These are phyloP conservation scores for Conopomorpha cramerella DNA, from an alignment of 1,140 invertebrate species.

Conservation along the genomic window DNA sequence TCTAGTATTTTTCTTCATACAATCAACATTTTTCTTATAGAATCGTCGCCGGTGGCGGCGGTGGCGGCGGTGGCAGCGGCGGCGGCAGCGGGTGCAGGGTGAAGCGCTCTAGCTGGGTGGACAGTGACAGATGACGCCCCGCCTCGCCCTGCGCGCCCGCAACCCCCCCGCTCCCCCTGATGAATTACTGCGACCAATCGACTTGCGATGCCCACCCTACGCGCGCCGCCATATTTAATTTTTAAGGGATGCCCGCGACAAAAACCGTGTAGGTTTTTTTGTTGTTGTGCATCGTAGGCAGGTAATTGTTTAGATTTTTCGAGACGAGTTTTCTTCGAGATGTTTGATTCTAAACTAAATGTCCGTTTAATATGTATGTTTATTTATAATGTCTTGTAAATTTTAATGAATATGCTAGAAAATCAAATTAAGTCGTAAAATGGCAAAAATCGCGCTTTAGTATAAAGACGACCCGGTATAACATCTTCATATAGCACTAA, in stretches of 20 bases:
- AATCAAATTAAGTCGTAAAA: neutral
- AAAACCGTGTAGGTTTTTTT: no score
- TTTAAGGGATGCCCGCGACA: constrained; percentile 32
- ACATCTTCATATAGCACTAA: constrained; percentile 3
- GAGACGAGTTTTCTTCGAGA: no score
- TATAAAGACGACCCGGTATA: constrained; percentile 12
- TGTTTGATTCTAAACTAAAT: no score
- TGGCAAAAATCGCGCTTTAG: no score
- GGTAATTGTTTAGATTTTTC: no score
- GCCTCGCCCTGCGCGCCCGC: constrained; percentile 36
- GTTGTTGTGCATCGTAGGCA: no score
- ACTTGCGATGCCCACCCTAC: constrained; percentile 20
- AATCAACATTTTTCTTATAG: neutral
- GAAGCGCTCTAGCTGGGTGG: no score
- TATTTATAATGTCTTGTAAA: neutral
- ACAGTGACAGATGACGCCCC: constrained; percentile 48
- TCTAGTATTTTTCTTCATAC: constrained; percentile 27
- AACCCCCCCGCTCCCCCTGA: constrained; percentile 22
- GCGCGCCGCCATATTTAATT: constrained; percentile 53
- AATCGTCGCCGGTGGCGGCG: neutral
- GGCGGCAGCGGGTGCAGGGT: no score
- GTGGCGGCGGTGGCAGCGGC: no score
- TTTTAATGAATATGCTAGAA: neutral
- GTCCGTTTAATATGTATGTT: no score
- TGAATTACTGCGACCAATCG: constrained; percentile 53